phyloP scores from a whole-genome alignment of 2,113 vertebrate species.

The Crotalus helleri region DNA sequence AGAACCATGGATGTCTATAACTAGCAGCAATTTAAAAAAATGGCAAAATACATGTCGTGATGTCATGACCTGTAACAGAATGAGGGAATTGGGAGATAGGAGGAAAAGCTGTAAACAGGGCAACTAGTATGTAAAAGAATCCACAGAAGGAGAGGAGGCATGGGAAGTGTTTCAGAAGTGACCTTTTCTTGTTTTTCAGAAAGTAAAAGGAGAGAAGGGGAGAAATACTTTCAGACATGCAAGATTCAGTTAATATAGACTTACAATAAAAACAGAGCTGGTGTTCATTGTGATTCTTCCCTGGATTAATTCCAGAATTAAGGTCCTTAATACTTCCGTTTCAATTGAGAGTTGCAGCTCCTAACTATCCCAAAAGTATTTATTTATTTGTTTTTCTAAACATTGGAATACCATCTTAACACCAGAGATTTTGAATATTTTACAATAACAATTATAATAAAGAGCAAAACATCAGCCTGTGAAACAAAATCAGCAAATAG shows the following conservation, averaged over 20 bases:
- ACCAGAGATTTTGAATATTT: not conserved
- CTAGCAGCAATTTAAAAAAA: not conserved
- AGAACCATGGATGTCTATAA: not conserved
- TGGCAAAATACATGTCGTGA: not conserved
- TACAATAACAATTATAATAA: not conserved
- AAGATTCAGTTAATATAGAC: too few species aligned
- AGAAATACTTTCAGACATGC: too few species aligned
- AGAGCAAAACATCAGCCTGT: not conserved
- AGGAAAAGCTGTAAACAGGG: not conserved
- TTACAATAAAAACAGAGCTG: too few species aligned
- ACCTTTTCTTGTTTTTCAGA: not conserved
- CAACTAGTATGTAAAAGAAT: not conserved
- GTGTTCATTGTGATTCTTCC: too few species aligned
- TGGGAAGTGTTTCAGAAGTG: not conserved
- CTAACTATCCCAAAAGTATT: not conserved
- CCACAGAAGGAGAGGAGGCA: not conserved
- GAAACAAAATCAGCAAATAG: not conserved
- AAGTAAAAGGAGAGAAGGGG: not conserved
- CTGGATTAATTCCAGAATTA: too few species aligned
- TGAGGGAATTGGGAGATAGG: not conserved
- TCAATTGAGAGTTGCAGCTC: not conserved
- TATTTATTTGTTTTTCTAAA: not conserved
- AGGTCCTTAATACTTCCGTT: too few species aligned
- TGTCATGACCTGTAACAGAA: not conserved
- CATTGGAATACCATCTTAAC: not conserved